Percentiles rank a stretch among this genome's conserved stretches.
Evolutionary conservation across 2,888 invertebrate species (phyloP).

Genomic region (Tachina lurida): DNA sequence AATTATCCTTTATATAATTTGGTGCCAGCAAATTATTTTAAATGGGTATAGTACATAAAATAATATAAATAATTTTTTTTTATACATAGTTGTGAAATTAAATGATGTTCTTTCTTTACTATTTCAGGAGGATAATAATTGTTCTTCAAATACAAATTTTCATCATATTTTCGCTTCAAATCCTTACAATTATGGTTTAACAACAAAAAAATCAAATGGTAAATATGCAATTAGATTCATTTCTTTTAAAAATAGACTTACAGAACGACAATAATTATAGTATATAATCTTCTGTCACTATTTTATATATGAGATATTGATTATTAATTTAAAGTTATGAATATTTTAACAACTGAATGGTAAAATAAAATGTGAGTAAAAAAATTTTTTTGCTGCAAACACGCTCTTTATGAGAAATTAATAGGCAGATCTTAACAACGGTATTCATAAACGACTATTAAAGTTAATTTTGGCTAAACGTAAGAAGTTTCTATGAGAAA

Average conservation of each 20-base stretch:
- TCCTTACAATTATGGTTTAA: constrained; percentile 72
- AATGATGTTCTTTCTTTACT: constrained; percentile 26
- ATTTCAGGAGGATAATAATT: constrained; percentile 75
- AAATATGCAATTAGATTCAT: constrained; percentile 48
- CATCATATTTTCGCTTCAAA: constrained; percentile 72
- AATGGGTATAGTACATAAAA: constrained; percentile 66
- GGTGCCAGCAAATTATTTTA: constrained; percentile 73
- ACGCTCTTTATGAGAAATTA: too few species aligned
- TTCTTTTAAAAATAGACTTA: constrained; percentile 5
- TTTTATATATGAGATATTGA: too few species aligned
- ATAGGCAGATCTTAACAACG: too few species aligned
- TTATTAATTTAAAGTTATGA: too few species aligned
- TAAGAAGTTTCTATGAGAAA: too few species aligned
- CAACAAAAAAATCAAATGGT: constrained; percentile 75
- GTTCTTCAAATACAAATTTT: constrained; percentile 68
- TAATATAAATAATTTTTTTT: not conserved
- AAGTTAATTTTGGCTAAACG: too few species aligned
- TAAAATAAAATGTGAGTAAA: too few species aligned
- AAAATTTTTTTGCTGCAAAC: too few species aligned
- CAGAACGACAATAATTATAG: too few species aligned
- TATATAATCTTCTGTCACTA: too few species aligned
- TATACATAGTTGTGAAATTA: constrained; percentile 27
- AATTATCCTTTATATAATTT: constrained; percentile 74
- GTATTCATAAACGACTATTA: too few species aligned
- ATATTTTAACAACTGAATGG: too few species aligned